Evolutionary conservation across 2,797 vertebrate species (phyloP).

Genomic region (Coregonus suidteri): DNA sequence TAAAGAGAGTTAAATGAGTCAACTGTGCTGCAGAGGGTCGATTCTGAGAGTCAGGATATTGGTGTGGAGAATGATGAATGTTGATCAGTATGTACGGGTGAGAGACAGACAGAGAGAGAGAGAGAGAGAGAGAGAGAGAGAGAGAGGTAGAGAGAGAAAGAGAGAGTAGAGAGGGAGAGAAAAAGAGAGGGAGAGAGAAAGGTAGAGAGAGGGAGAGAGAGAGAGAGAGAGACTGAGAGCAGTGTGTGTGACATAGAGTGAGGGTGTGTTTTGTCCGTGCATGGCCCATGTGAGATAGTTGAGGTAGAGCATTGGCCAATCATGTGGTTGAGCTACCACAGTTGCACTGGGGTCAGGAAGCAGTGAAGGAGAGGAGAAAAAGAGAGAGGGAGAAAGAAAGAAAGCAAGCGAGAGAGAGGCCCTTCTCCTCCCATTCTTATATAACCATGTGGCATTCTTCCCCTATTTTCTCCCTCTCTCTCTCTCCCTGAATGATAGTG

Average conservation of each 20-base stretch:
- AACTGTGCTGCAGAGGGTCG: neutral
- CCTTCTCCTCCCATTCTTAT: conserved; percentile 9
- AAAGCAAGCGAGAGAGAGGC: neutral
- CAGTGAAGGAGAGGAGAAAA: neutral
- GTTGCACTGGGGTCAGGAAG: neutral
- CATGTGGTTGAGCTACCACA: neutral
- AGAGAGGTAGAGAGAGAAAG: too few relatives aligned
- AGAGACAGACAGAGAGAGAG: neutral
- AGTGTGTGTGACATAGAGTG: neutral
- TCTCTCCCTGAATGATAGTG: conserved; percentile 1
- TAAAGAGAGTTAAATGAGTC: neutral
- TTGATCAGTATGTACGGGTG: neutral
- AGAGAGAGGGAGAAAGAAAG: neutral
- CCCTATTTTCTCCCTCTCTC: neutral
- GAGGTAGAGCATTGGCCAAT: neutral
- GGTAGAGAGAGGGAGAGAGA: too few relatives aligned
- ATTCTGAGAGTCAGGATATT: neutral
- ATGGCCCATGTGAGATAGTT: neutral
- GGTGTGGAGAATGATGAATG: neutral
- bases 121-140: too few relatives aligned
- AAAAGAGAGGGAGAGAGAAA: too few relatives aligned
- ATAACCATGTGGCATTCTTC: conserved; percentile 3
- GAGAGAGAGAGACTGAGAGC: too few relatives aligned
- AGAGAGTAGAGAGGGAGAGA: too few relatives aligned
- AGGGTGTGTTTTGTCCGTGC: conserved; percentile 15